These are phyloP conservation scores for Bradysia coprophila DNA, from an alignment of 1,140 invertebrate genomes.

Conservation along the genomic window DNA sequence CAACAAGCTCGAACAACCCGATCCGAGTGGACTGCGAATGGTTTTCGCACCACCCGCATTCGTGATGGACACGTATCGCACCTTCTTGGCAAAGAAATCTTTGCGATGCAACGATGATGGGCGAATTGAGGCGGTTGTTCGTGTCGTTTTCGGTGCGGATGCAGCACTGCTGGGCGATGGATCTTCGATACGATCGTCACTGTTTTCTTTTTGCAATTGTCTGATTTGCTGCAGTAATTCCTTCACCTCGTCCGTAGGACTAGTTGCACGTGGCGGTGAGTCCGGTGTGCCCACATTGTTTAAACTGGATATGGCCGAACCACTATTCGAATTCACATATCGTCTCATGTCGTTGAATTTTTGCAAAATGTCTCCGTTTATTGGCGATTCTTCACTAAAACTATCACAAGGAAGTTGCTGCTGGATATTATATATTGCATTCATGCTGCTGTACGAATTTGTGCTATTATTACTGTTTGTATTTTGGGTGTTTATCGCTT, in stretches of 20 bases:
- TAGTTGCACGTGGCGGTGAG: slow-evolving; percentile 57
- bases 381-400: slow-evolving; percentile 6
- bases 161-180: not conserved
- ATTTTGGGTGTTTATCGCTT: not conserved
- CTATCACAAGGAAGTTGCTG: slow-evolving; percentile 5
- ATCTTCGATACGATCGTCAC: not conserved
- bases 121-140: slow-evolving; percentile 2
- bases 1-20: slow-evolving; percentile 15
- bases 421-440: slow-evolving; percentile 5
- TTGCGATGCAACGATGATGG: slow-evolving; percentile 10
- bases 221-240: slow-evolving; percentile 48
- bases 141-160: not conserved
- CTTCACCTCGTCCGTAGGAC: slow-evolving; percentile 48
- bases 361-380: slow-evolving; percentile 5
- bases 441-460: not conserved
- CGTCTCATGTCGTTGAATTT: slow-evolving; percentile 6
- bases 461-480: not conserved
- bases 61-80: not conserved
- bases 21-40: slow-evolving; percentile 17
- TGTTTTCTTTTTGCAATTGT: slow-evolving; percentile 29
- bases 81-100: slow-evolving; percentile 11
- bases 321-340: slow-evolving; percentile 28
- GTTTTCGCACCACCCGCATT: not conserved
- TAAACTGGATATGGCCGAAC: slow-evolving; percentile 44
- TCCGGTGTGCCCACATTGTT: slow-evolving; percentile 38